Base-by-base conservation (phyloP, 2,888 invertebrate species). In the Gerosis bhagava region DNA sequence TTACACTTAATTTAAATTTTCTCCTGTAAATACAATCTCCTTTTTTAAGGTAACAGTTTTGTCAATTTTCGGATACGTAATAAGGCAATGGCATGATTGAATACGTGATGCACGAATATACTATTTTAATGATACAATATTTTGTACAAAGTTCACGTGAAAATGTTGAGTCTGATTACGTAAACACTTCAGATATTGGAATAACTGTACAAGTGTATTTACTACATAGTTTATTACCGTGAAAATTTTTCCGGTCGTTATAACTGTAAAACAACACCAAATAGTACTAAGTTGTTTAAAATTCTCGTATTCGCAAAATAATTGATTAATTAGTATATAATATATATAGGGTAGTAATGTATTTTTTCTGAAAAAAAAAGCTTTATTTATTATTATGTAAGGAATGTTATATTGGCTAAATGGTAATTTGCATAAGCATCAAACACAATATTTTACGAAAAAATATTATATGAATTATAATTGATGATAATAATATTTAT, bases 231-330 rank as follows among this genome's bases (percentile, higher is more conserved):
- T 70, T 75, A 75, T 73, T 59, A 54, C 56, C 74, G 74, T 80
- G 74, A 65, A 72, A 55, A 50, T 51, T 65, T 76, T 67, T 67
- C 67, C 66, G 62, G 51, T 52, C 61, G 62, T 65, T 73, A n/a
- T n/a, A 77, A 83, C 82, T 86, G 83, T 87, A 84, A 83, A 65
- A 62, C 76, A 82, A 86, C 83, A 87, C 84, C 86, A 86, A 84
- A 77, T 87, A 83, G 77, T 19, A 19, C 54, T 83, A 83, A 77
- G 76, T 67, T 62, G 54, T 62, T 55, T 49, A 66, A 67, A 65
- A 63, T 66, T 66, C 50, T 51, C 52, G 56, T 59, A 56, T 53
- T 56, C 55, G 57, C 45, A 43, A 49, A 16, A n/a, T n/a, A n/a
- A n/a, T 36, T 25, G 21, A 24, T 28, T 37, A 51, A 37, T 47